phyloP scores from a whole-genome alignment of 2,113 vertebrate genomes.

The Nothocercus nigrocapillus region DNA sequence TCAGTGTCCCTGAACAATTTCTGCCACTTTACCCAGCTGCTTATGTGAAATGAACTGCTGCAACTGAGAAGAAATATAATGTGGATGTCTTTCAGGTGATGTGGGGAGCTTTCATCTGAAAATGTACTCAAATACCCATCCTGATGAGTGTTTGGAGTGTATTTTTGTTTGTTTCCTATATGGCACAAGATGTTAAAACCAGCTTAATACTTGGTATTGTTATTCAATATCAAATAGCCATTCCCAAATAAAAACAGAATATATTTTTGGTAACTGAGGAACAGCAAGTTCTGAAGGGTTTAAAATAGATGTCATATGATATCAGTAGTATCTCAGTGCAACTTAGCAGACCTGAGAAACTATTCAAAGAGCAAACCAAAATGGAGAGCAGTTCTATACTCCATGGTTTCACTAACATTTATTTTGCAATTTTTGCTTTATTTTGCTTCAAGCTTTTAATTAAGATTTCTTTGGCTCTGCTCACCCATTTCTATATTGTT shows the following conservation, averaged over 20 bases:
- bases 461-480: constrained; percentile 82
- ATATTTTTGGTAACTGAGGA: constrained; percentile 75
- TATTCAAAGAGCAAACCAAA: constrained; percentile 72
- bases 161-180: background rate
- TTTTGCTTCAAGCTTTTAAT: constrained; percentile 86
- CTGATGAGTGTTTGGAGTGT: background rate
- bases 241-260: constrained; percentile 46
- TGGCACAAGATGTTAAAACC: background rate
- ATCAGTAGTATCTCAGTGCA: constrained; percentile 70
- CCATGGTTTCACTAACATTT: constrained; percentile 79
- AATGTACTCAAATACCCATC: background rate
- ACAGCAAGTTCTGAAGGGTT: constrained; percentile 72
- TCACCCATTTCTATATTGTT: constrained; percentile 85
- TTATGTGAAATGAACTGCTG: background rate
- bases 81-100: background rate
- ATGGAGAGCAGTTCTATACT: constrained; percentile 79
- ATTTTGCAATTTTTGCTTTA: constrained; percentile 83
- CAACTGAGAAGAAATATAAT: background rate
- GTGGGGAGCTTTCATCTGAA: background rate
- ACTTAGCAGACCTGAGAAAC: constrained; percentile 55
- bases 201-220: constrained; percentile 21
- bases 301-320: constrained; percentile 84
- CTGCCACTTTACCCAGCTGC: background rate
- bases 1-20: background rate
- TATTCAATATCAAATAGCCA: constrained; percentile 52